Evolutionary conservation across 2,113 vertebrate genomes (phyloP).

Genomic region (Pelusios castaneus): DNA sequence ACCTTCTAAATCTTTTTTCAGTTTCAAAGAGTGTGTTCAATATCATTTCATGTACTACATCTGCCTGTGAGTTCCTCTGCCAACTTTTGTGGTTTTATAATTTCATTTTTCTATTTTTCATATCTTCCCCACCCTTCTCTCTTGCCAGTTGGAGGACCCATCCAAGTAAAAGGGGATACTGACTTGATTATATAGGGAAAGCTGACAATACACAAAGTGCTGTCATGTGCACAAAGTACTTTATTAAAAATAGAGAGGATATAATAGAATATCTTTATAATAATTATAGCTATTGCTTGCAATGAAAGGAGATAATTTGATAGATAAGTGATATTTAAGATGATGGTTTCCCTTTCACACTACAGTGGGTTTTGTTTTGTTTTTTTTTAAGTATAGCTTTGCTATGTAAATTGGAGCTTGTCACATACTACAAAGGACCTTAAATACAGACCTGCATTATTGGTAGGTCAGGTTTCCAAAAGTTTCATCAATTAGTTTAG

Average conservation of each 20-base stretch:
- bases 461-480: background rate
- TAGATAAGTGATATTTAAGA: background rate
- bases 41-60: background rate
- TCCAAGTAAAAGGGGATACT: background rate
- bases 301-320: background rate
- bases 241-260: background rate
- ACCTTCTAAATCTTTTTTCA: background rate
- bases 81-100: background rate
- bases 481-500: background rate
- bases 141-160: background rate
- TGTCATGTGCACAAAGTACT: background rate
- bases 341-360: background rate
- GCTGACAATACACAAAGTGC: rapidly evolving
- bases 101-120: background rate
- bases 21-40: background rate
- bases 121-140: background rate
- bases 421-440: background rate
- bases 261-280: background rate
- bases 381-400: background rate
- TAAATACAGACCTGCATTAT: background rate
- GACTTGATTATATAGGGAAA: background rate
- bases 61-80: background rate
- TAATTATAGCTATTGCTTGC: background rate
- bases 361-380: too few relatives aligned
- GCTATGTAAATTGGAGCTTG: background rate